Evolutionary conservation across 1,140 invertebrate genomes (phyloP), one percentile per base, ranked within the genome.

Genomic region (Stegodyphus dumicola): DNA sequence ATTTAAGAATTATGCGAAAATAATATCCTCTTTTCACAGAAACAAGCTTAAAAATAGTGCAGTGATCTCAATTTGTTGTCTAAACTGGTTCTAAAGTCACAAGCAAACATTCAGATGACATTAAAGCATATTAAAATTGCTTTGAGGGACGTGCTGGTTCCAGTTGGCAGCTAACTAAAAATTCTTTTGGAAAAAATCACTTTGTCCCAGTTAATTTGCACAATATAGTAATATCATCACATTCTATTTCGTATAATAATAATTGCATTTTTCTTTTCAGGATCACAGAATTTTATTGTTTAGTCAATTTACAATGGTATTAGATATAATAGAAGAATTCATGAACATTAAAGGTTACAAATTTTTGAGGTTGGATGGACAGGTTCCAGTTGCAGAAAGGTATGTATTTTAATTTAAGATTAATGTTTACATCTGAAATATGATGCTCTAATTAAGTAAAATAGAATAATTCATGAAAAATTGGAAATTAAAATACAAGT

Each of bases 261-360:
- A 60, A 10, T 10, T 60, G 56, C 56, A 15, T 56, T 83, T 77
- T 76, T 67, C 54, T 70, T 84, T 74, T 54, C 67, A 79, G 80
- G 80, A n/a, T 70, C 71, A 84, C 56, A 56, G 97, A 85, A 97
- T 99, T 0, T 92, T 99, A 9, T 96, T 99, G 88, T 99, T 98
- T 91, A 98, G 97, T 11, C 97, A 99, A 91, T 98, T 99, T 96
- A 97, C 96, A 1, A 95, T 96, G 90, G 98, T 98, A 96, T 95
- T 99, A 87, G 97, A 99, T 90, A 91, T 99, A 18, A 90, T 99
- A 66, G 97, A 98, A 93, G 85, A 85, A 65, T 83, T 88, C 17
- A 77, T 80, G 74, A 85, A 78, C 18, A 81, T 85, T 56, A 87
- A 52, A 56, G 33, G 74, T 6, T 81, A 88, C 66, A 78, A 81